Conservation (phyloP, 2,113 vertebrate genomes). For the Campylomormyrus tamandua region DNA sequence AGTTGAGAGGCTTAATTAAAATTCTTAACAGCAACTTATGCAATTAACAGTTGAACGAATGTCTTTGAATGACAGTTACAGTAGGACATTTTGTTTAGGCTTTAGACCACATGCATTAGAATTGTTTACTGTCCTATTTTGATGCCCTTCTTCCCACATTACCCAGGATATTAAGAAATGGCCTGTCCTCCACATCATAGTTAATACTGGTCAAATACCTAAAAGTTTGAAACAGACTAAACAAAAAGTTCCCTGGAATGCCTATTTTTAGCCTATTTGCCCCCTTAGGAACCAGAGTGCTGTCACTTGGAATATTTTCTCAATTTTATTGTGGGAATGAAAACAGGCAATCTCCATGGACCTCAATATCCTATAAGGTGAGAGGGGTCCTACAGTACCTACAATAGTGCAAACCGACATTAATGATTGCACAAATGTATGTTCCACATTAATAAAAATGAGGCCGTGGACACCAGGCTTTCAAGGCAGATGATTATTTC, state of each 20-base stretch:
- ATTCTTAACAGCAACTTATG: neutral
- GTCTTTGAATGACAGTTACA: neutral
- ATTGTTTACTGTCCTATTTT: neutral
- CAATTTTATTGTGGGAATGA: constrained; percentile 41
- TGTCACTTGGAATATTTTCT: constrained; percentile 45
- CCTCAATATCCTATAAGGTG: constrained; percentile 5
- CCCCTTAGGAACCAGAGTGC: constrained; percentile 37
- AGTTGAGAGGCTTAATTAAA: neutral
- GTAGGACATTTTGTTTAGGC: neutral
- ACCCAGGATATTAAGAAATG: neutral
- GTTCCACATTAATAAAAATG: neutral
- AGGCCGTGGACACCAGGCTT: neutral
- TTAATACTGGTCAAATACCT: neutral
- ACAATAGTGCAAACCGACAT: neutral
- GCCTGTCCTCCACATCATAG: neutral
- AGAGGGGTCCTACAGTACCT: neutral
- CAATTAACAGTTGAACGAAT: neutral
- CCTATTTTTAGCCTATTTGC: constrained; percentile 56
- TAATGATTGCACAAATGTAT: neutral
- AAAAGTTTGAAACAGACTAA: constrained; percentile 27
- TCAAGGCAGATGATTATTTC: neutral
- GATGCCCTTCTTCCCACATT: neutral
- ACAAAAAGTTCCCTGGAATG: constrained; percentile 37
- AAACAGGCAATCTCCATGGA: constrained; percentile 23
- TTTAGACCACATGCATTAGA: neutral